phyloP scores from a whole-genome alignment of 2,888 invertebrate species.

The Artemia sp. region DNA sequence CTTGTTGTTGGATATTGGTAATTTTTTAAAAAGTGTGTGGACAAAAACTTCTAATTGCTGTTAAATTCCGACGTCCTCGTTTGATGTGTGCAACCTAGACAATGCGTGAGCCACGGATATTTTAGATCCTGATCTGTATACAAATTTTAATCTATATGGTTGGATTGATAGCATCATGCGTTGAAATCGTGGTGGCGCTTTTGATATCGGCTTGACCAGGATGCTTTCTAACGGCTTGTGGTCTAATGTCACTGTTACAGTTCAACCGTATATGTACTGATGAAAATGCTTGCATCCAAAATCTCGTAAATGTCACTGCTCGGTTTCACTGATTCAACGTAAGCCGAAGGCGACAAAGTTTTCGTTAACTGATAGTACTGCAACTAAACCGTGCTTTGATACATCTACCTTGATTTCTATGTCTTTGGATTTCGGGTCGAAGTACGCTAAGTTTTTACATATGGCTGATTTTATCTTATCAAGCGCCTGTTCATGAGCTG shows the following conservation, averaged over 20 bases:
- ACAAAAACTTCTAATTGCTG: not conserved
- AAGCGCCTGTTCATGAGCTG: not conserved
- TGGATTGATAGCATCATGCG: not conserved
- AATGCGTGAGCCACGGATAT: not conserved
- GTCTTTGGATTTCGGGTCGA: not conserved
- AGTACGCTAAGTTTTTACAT: not conserved
- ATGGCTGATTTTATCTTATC: not conserved
- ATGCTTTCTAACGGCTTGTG: constrained; percentile 6
- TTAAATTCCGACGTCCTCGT: not conserved
- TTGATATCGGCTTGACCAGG: not conserved
- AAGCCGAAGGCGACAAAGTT: not conserved
- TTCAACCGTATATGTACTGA: not conserved
- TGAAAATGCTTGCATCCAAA: not conserved
- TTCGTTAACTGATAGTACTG: constrained; percentile 1
- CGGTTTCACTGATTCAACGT: constrained; percentile 1
- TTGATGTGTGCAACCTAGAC: not conserved
- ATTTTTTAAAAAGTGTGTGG: not conserved
- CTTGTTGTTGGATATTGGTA: not conserved
- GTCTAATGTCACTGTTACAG: not conserved
- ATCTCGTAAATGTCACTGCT: constrained; percentile 1
- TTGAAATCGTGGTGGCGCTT: not conserved
- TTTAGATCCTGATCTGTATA: not conserved
- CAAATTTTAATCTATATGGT: not conserved
- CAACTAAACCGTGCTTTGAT: not conserved
- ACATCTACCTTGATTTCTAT: not conserved